Percentiles rank a stretch among this genome's conserved stretches.
These are phyloP conservation scores for Gastracanthus pulcherrimus DNA, from an alignment of 2,888 invertebrate species.

Conservation along the genomic window DNA sequence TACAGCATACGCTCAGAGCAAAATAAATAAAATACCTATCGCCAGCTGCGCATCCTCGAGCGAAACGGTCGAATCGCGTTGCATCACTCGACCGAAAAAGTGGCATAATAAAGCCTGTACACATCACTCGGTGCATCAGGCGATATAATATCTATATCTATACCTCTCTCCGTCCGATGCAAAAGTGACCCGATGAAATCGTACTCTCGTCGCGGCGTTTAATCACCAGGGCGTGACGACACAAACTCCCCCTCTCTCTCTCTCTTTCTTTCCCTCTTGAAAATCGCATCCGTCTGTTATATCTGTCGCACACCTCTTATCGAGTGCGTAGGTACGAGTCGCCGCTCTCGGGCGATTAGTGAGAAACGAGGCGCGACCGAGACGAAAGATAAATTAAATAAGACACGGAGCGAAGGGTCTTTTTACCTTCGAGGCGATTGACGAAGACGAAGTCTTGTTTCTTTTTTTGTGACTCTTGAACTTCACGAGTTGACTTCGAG, in stretches of 20 bases:
- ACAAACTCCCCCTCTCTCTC: not conserved
- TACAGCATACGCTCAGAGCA: no score
- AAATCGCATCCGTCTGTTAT: not conserved
- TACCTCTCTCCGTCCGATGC: no score
- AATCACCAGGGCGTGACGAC: conserved; percentile 6
- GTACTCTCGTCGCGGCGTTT: not conserved
- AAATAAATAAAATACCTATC: no score
- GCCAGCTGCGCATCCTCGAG: not conserved
- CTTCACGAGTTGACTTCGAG: no score
- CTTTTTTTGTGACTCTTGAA: no score
- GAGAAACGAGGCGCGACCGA: not conserved
- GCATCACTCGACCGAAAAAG: not conserved
- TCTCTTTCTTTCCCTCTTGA: not conserved
- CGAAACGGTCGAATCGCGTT: not conserved
- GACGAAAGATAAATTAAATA: no score
- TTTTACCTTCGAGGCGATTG: not conserved
- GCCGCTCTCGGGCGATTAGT: not conserved
- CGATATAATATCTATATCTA: no score
- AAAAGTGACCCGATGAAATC: conserved; percentile 13
- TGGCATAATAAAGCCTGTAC: not conserved
- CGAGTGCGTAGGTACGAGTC: not conserved
- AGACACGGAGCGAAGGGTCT: not conserved
- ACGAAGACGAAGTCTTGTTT: not conserved
- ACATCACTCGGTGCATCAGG: not conserved
- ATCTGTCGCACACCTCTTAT: not conserved